Evolutionary conservation across 2,888 invertebrate genomes (phyloP).

Genomic region (Chrysomela aeneicollis): DNA sequence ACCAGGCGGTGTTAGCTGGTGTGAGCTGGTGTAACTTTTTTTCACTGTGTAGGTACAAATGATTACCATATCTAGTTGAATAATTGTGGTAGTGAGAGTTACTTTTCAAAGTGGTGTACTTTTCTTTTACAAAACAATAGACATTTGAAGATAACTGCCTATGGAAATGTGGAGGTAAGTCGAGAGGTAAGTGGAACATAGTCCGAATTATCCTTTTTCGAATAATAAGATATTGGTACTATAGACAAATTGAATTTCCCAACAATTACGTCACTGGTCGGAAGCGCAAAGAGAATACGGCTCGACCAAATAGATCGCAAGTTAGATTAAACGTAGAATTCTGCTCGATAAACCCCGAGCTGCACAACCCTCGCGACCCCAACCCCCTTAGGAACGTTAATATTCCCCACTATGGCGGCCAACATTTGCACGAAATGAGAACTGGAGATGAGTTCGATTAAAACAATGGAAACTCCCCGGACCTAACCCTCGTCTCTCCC

Average conservation of each 20-base stretch:
- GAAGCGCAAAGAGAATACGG: slow-evolving; percentile 44
- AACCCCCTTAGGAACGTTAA: slow-evolving; percentile 61
- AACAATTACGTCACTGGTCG: slow-evolving; percentile 14
- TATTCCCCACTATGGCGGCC: slow-evolving; percentile 60
- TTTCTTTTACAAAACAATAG: too few species aligned
- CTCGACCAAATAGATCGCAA: slow-evolving; percentile 61
- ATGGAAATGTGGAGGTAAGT: too few species aligned
- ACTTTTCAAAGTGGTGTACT: too few species aligned
- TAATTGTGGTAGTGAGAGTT: too few species aligned
- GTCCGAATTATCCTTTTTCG: too few species aligned
- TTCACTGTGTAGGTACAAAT: too few species aligned
- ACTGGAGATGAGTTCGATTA: slow-evolving; percentile 62
- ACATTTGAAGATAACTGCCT: too few species aligned
- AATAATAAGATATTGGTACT: background rate
- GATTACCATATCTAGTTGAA: too few species aligned
- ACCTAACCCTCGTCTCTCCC: slow-evolving; percentile 27
- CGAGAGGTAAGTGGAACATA: too few species aligned
- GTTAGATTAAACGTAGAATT: slow-evolving; percentile 62
- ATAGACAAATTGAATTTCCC: too few species aligned
- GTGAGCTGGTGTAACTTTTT: too few species aligned
- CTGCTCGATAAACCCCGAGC: slow-evolving; percentile 59
- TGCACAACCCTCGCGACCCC: slow-evolving; percentile 48
- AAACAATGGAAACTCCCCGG: slow-evolving; percentile 57
- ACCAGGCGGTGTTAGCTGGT: too few species aligned
- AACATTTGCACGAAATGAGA: slow-evolving; percentile 62